These are phyloP conservation scores for Urocitellus parryii DNA, from an alignment of 2,113 vertebrate species.

Conservation along the genomic window DNA sequence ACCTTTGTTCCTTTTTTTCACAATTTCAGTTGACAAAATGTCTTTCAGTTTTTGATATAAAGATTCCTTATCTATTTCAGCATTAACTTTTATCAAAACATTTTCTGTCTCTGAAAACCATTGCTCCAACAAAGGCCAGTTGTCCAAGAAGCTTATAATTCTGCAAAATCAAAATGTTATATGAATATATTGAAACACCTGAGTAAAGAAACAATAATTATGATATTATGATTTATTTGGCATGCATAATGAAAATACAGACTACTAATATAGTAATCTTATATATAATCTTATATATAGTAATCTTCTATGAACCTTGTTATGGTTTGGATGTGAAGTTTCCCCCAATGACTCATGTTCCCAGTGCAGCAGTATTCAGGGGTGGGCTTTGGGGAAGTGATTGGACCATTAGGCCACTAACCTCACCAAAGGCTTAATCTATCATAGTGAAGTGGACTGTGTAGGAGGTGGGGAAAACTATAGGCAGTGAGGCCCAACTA, in stretches of 20 bases:
- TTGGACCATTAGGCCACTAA: not conserved
- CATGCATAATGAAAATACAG: not conserved
- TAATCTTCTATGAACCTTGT: not conserved
- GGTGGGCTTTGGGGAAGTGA: not conserved
- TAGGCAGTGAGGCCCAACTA: not conserved
- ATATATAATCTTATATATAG: too few species aligned
- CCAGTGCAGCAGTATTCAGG: not conserved
- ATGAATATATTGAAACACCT: conserved; percentile 15
- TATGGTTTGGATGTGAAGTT: not conserved
- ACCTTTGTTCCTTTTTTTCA: conserved; percentile 88
- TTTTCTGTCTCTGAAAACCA: conserved; percentile 91
- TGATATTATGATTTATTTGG: not conserved
- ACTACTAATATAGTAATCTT: not conserved
- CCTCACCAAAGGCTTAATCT: not conserved
- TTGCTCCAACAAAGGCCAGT: conserved; percentile 92
- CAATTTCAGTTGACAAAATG: conserved; percentile 84
- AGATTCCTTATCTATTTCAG: conserved; percentile 87
- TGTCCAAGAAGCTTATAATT: conserved; percentile 91
- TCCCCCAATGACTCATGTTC: not conserved
- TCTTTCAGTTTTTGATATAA: conserved; percentile 89
- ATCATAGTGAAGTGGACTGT: not conserved
- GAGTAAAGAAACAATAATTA: not conserved
- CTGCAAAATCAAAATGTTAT: conserved; percentile 83
- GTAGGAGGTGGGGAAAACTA: not conserved
- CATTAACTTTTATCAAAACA: conserved; percentile 91